phyloP scores from a whole-genome alignment of 2,888 invertebrate species.

The Acleris laterana region DNA sequence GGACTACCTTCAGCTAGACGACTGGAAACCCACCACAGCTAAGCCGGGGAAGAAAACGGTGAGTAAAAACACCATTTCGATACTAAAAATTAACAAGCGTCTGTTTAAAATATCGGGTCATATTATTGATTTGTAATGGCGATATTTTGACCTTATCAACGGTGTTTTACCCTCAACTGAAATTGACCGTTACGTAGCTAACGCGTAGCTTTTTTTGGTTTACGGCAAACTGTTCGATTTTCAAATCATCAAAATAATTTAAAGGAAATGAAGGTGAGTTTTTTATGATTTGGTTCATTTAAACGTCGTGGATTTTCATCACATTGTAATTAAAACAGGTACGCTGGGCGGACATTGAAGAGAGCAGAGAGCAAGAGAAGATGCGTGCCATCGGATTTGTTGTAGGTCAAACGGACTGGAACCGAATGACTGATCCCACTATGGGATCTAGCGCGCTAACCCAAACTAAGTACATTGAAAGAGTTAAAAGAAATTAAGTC shows the following conservation, averaged over 20 bases:
- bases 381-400: conserved; percentile 98
- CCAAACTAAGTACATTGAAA: conserved; percentile 95
- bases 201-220: conserved; percentile 18
- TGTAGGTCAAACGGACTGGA: conserved; percentile 98
- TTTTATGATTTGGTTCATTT: conserved; percentile 40
- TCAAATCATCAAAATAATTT: conserved; percentile 15
- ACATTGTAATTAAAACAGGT: conserved; percentile 88
- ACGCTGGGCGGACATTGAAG: conserved; percentile 99
- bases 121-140: conserved; percentile 5
- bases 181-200: conserved; percentile 7
- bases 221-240: conserved; percentile 18
- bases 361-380: conserved; percentile 94
- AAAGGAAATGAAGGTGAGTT: conserved; percentile 51
- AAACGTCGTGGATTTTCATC: conserved; percentile 61
- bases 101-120: conserved; percentile 3
- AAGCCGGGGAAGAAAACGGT: conserved; percentile 95
- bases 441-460: conserved; percentile 95
- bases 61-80: conserved; percentile 63
- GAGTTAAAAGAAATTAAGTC: conserved; percentile 65
- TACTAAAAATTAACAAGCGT: neutral
- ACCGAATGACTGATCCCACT: conserved; percentile 96
- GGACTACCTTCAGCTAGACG: conserved; percentile 95
- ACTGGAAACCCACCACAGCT: conserved; percentile 86
- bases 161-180: conserved; percentile 15
- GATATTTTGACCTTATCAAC: conserved; percentile 3